These are phyloP conservation scores for Acanthurus leucopareius DNA, from an alignment of 2,797 vertebrate species.

Conservation along the genomic window DNA sequence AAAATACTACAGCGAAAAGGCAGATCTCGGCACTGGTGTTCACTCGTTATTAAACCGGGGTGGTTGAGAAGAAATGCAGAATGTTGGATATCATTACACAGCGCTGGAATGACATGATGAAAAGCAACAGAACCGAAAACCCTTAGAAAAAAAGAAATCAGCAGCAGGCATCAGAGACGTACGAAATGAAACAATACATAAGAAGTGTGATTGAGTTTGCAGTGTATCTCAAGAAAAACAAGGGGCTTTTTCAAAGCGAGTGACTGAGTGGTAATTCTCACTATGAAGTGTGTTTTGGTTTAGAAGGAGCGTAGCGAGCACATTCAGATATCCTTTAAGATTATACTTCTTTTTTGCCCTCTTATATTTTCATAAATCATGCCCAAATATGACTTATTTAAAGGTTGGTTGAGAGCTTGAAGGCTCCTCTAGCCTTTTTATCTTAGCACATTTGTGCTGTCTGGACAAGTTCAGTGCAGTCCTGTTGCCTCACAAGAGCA, in stretches of 20 bases:
- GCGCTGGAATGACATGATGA: slow-evolving; percentile 53
- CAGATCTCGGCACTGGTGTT: slow-evolving; percentile 44
- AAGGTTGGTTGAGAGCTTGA: slow-evolving; percentile 61
- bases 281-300: slow-evolving; percentile 51
- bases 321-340: slow-evolving; percentile 58
- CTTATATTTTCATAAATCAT: slow-evolving; percentile 65
- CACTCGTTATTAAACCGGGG: slow-evolving; percentile 56
- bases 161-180: slow-evolving; percentile 41
- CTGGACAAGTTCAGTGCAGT: slow-evolving; percentile 70
- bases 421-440: slow-evolving; percentile 64
- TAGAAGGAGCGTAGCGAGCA: slow-evolving; percentile 32
- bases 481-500: slow-evolving; percentile 63
- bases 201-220: slow-evolving; percentile 48
- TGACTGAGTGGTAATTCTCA: slow-evolving; percentile 36
- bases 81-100: slow-evolving; percentile 53
- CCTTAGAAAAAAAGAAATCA: slow-evolving; percentile 25
- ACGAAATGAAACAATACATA: slow-evolving; percentile 49
- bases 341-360: slow-evolving; percentile 32
- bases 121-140: slow-evolving; percentile 43
- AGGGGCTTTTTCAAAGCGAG: slow-evolving; percentile 41
- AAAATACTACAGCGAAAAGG: slow-evolving; percentile 58
- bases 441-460: slow-evolving; percentile 68
- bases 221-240: slow-evolving; percentile 21
- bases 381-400: slow-evolving; percentile 75
- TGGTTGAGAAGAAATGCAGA: slow-evolving; percentile 53